These are phyloP conservation scores for Scaptomyza pallida DNA, from an alignment of 1,140 invertebrate species.

Conservation along the genomic window DNA sequence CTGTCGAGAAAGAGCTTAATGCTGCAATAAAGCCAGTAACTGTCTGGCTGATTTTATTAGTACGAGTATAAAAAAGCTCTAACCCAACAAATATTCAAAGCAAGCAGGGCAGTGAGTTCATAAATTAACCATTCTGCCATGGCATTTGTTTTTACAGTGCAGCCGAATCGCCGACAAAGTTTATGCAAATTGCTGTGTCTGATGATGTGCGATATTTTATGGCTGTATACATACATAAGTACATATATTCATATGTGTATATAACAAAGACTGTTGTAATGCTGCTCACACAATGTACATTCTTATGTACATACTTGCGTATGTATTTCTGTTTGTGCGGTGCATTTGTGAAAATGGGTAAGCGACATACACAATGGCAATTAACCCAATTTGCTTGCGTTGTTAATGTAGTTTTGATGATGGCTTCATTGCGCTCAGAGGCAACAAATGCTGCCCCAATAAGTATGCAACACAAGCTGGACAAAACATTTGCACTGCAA, in stretches of 20 bases:
- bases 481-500: conserved; percentile 59
- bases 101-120: background rate
- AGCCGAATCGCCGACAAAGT: conserved; percentile 44
- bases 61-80: conserved; percentile 55
- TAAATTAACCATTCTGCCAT: conserved; percentile 69
- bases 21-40: conserved; percentile 45
- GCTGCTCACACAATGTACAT: background rate
- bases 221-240: background rate
- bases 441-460: conserved; percentile 19
- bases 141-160: conserved; percentile 67
- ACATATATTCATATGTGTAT: too few species aligned
- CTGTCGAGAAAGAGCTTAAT: conserved; percentile 31
- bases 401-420: conserved; percentile 59
- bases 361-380: conserved; percentile 67
- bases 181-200: conserved; percentile 68
- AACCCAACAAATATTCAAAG: conserved; percentile 40
- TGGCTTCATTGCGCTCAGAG: conserved; percentile 33
- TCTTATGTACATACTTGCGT: background rate
- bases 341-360: conserved; percentile 43
- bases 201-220: conserved; percentile 55
- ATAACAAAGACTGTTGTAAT: too few species aligned
- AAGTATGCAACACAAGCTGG: conserved; percentile 48
- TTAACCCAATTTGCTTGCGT: conserved; percentile 68
- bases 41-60: conserved; percentile 43
- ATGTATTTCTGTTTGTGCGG: background rate